Evolutionary conservation across 2,113 vertebrate genomes (phyloP), one percentile per base, ranked within the genome.

Genomic region (Crotalus horridus): DNA sequence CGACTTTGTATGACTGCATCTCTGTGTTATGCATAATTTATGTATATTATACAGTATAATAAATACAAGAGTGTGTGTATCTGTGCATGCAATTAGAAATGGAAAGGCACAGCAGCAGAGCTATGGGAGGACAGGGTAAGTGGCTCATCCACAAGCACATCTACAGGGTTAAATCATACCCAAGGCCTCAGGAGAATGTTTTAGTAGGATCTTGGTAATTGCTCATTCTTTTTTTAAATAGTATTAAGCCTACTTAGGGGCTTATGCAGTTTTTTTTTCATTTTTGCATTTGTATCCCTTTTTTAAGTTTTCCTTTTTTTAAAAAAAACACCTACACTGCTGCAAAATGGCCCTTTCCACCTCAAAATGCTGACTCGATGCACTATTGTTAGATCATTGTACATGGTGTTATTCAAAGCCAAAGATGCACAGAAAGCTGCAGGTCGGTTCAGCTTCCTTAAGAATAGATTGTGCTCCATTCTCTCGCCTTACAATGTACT

Each of bases 361-460:
- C 92, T 43, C 59, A 90, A 21, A 46, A 33, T 89, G 92, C 55
- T 46, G n/a, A 5, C 54, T 6, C 17, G 53, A 15, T 26, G 88
- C 7, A 0, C 17, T 29, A 48, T 20, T 10, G 17, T 53, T 26
- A 94, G 48, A 56, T 92, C 89, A 81, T 3, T 33, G n/a, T 48
- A 0, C 0, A 0, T 20, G 0, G 88, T 0, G 0, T 87, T 91
- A 64, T 56, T 1, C 58, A 90, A 13, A 21, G 0, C 0, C 0
- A 11, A 46, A 81, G 33, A 4, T 3, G 48, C 1, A 13, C 0
- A 0, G 6, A 85, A 88, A 93, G 81, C 39, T 26, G 46, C n/a
- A 69, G 90, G 48, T 43, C 46, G 51, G 23, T 87, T 90, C 46
- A 1, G 0, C 0, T 23, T 85, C 6, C 17, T 12, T 43, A 15